These are phyloP conservation scores for Myotis yumanensis DNA, from an alignment of 2,113 vertebrate species.

Conservation along the genomic window DNA sequence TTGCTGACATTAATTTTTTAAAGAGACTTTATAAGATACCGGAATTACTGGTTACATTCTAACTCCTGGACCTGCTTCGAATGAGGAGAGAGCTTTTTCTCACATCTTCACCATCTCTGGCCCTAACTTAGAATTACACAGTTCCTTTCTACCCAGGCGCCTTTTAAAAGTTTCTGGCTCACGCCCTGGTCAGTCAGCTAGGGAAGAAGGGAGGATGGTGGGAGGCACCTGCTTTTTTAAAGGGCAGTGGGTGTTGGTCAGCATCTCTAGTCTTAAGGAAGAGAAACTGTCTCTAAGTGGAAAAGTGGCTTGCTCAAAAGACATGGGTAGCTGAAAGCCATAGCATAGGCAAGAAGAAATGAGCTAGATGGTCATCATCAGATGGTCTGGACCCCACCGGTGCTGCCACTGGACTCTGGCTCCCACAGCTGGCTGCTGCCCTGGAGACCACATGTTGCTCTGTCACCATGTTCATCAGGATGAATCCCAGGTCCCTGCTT, in stretches of 20 bases:
- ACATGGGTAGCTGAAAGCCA: not conserved
- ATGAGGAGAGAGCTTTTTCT: not conserved
- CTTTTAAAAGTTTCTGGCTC: not conserved
- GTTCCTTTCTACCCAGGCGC: not conserved
- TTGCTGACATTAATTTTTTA: not conserved
- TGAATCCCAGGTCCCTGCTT: not conserved
- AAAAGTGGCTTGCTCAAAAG: not conserved
- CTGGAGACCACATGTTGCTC: fast-evolving
- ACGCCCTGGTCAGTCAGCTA: fast-evolving
- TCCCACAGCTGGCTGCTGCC: not conserved
- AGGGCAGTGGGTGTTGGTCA: not conserved
- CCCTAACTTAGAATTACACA: not conserved
- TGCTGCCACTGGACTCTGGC: not conserved
- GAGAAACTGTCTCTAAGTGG: not conserved
- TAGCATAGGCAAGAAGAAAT: not conserved
- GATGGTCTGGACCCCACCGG: fast-evolving
- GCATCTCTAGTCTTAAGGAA: not conserved
- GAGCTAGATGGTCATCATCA: not conserved
- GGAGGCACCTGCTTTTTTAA: not conserved
- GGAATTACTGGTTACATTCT: not conserved
- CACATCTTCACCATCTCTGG: not conserved
- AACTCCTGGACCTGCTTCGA: not conserved
- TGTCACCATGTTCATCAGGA: not conserved
- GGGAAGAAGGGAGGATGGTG: not conserved
- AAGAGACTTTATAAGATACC: not conserved